These are phyloP conservation scores for Larimichthys polyactis DNA, from an alignment of 2,113 vertebrate species.

Conservation along the genomic window DNA sequence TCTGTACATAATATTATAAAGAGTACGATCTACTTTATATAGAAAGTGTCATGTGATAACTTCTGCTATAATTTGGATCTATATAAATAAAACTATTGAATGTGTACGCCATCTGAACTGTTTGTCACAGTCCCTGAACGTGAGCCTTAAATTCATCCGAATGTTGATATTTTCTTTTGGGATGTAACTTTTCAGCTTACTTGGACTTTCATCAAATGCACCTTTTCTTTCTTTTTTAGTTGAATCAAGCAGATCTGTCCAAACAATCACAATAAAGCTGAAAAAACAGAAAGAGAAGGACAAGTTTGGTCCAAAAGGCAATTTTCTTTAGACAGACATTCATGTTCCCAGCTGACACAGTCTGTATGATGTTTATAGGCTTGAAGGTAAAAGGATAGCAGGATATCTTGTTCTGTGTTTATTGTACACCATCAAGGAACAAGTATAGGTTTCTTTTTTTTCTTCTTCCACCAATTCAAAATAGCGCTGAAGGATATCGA, in stretches of 20 bases:
- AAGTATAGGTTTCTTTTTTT: conserved; percentile 21
- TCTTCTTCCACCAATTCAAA: conserved; percentile 12
- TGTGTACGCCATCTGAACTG: too few species aligned
- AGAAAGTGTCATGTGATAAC: too few species aligned
- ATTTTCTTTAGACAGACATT: conserved; percentile 36
- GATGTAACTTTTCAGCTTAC: not conserved
- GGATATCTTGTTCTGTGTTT: conserved; percentile 44
- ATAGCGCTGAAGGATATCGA: conserved; percentile 32
- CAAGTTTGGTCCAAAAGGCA: conserved; percentile 15
- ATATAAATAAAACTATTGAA: too few species aligned
- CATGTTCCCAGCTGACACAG: conserved; percentile 2
- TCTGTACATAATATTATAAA: too few species aligned
- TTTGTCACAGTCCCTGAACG: not conserved
- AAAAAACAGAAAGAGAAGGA: conserved; percentile 23
- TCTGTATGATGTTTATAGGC: not conserved
- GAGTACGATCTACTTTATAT: too few species aligned
- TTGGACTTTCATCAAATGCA: not conserved
- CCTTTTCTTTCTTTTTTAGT: not conserved
- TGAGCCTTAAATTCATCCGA: not conserved
- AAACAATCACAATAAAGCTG: not conserved
- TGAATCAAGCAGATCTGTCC: not conserved
- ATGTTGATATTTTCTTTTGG: not conserved
- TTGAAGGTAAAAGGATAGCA: conserved; percentile 9
- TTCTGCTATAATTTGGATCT: too few species aligned
- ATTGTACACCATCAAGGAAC: conserved; percentile 35